Base-by-base conservation (phyloP, 2,888 invertebrate species). In the Hydrotaea diabolus region DNA sequence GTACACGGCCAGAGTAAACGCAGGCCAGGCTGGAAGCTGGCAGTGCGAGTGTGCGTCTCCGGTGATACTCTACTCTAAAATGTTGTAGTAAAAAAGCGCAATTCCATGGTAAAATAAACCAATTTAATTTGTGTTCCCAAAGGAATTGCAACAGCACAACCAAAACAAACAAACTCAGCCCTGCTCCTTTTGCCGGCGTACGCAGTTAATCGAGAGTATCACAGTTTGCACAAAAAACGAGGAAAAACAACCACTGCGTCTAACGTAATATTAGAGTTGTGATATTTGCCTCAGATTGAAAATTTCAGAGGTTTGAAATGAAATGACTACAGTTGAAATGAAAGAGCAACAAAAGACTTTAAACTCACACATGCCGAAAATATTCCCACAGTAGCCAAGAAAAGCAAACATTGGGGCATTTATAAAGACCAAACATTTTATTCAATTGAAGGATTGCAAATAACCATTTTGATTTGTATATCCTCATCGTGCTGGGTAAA, bases 51-150 rank as follows among this genome's bases (percentile, higher is more conserved):
- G 8, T 36, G 39, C 39, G 8, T 39, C 39, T 15, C 31, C 7
- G 31, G 31, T 7, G 2, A 31, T 2, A 31, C 2, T 53, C 49
- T n/a, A n/a, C 57, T 72, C 75, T 21, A 72, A 64, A 79, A 78
- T 76, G 73, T n/a, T n/a, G n/a, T n/a, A n/a, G n/a, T 71, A 80
- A 81, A 86, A 87, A 86, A 86, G 86, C 86, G 85, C 86, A 86
- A 87, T 80, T 80, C 76, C 75, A 83, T 78, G 77, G 79, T 79
- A 88, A 90, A 90, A 88, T 88, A 89, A 90, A 90, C 89, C 90
- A 90, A 90, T 90, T 90, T 90, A 89, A 91, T 90, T 90, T 90
- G 87, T 88, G 88, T 87, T 89, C 88, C 89, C 91, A 86, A 86
- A 84, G 87, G 90, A 87, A 87, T 75, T 81, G 71, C 80, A 82